phyloP scores from a whole-genome alignment of 2,797 vertebrate genomes.

The Eupleurogrammus muticus region DNA sequence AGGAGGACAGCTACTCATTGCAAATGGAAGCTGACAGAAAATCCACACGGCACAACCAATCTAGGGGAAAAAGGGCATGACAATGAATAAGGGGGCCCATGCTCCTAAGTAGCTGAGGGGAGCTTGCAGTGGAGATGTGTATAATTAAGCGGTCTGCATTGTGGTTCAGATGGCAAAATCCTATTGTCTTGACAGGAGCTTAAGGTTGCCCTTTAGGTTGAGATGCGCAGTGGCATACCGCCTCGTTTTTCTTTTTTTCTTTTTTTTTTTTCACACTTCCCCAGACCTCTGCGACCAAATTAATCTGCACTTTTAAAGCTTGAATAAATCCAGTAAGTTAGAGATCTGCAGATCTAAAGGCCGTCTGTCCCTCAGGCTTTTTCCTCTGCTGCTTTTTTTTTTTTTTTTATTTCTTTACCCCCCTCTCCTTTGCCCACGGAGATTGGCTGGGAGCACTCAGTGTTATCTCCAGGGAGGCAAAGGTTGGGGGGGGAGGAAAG shows the following conservation, averaged over 20 bases:
- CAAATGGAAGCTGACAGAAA: constrained; percentile 83
- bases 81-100: constrained; percentile 65
- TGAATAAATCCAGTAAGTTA: constrained; percentile 84
- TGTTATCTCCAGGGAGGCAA: constrained; percentile 87
- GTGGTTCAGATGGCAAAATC: constrained; percentile 81
- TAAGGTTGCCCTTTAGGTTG: constrained; percentile 84
- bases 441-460: constrained; percentile 83
- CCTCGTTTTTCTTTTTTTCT: constrained; percentile 55
- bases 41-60: constrained; percentile 73
- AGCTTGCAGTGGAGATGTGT: constrained; percentile 75
- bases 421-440: constrained; percentile 73
- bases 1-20: constrained; percentile 61
- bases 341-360: constrained; percentile 84
- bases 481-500: constrained; percentile 80
- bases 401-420: constrained; percentile 50
- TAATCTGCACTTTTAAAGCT: constrained; percentile 85
- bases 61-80: constrained; percentile 67
- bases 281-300: constrained; percentile 78
- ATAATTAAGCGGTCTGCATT: constrained; percentile 83
- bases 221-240: constrained; percentile 58
- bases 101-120: constrained; percentile 69
- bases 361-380: constrained; percentile 80
- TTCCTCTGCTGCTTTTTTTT: constrained; percentile 44
- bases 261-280: constrained; percentile 52
- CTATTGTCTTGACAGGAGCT: constrained; percentile 86